Conservation (phyloP, 2,113 vertebrate genomes). For the Mobula hypostoma region DNA sequence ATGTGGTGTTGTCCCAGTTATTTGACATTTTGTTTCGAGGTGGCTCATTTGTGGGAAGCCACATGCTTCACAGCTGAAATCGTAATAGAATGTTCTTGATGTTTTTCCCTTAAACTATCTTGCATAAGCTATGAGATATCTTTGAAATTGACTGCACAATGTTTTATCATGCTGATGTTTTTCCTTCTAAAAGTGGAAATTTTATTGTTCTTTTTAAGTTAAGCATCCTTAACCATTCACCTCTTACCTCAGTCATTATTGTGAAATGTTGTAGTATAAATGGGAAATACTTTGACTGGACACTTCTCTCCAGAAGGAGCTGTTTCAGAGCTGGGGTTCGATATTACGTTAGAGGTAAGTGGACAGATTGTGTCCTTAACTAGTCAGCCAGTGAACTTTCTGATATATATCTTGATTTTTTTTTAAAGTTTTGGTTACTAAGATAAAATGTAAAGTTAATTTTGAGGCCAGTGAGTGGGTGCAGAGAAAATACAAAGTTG, state of each 20-base stretch:
- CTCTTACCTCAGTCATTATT: constrained; percentile 61
- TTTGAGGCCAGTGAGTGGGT: not conserved
- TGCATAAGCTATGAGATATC: not conserved
- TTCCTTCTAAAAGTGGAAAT: not conserved
- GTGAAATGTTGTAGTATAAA: constrained; percentile 84
- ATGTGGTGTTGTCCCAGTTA: not conserved
- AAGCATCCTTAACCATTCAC: constrained; percentile 47
- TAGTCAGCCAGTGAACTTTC: not conserved
- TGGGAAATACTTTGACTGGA: constrained; percentile 87
- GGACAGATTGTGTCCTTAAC: not conserved
- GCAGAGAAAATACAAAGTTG: not conserved
- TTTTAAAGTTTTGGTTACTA: not conserved
- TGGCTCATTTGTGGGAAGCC: not conserved
- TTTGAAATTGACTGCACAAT: not conserved
- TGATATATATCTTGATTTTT: not conserved
- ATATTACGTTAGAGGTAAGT: constrained; percentile 87
- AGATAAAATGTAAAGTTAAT: not conserved
- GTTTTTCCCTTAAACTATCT: not conserved
- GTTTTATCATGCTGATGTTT: not conserved
- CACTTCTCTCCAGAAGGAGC: constrained; percentile 84
- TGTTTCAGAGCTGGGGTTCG: constrained; percentile 90
- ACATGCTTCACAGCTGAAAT: not conserved
- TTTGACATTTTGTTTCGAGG: not conserved
- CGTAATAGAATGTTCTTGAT: not conserved
- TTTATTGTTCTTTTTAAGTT: not conserved